Conservation (phyloP, 2,113 vertebrate genomes). For the Mixornis gularis region DNA sequence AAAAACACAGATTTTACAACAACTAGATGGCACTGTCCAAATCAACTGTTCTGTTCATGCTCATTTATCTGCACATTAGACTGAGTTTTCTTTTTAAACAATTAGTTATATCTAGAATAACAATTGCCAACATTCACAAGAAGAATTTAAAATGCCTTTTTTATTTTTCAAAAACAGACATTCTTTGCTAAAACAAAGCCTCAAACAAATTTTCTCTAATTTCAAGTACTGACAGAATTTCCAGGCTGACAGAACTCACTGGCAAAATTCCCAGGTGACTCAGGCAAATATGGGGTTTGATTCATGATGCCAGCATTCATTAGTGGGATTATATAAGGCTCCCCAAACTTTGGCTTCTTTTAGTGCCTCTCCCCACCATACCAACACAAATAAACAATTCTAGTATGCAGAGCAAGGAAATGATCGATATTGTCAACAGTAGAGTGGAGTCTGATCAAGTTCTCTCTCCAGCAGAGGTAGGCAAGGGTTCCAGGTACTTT, state of each 20-base stretch:
- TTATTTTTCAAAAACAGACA: background rate
- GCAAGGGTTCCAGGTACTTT: background rate
- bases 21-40: constrained; percentile 21
- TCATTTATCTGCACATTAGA: constrained; percentile 21
- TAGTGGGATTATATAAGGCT: background rate
- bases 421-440: background rate
- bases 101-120: constrained; percentile 11
- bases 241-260: background rate
- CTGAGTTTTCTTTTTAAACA: background rate
- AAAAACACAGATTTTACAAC: background rate
- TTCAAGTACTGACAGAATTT: background rate
- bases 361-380: background rate
- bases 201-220: background rate
- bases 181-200: background rate
- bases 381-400: background rate
- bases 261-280: background rate
- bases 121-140: background rate
- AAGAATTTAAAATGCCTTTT: background rate
- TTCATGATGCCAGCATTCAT: background rate
- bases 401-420: background rate
- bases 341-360: background rate
- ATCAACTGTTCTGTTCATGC: background rate
- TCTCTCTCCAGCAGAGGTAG: background rate
- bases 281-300: background rate
- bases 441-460: fast-evolving